Base-by-base conservation (phyloP, 2,113 vertebrate genomes). In the Engystomops pustulosus region DNA sequence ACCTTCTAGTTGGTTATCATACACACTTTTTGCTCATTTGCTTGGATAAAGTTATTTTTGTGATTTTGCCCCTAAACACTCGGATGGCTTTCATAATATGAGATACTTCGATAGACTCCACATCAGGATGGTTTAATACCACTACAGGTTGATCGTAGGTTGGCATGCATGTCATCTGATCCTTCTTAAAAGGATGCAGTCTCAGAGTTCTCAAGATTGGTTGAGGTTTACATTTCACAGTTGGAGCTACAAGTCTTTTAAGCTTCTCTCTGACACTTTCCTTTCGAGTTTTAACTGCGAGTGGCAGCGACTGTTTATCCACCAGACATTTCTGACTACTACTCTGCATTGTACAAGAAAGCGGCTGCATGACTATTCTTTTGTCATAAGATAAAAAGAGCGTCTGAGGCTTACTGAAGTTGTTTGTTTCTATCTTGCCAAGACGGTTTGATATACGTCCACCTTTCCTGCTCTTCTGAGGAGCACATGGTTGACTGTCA, bases 61-160 rank as follows among this genome's bases (percentile, higher is more conserved):
- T 81, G n/a, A 95, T 91, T 10, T 92, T 93, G 88, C 92, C 91
- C 86, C 91, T 92, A 83, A 93, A 94, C 80, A 92, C 93, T 75
- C 92, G 92, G 62, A 94, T 93, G 6, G 93, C 89, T 87, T 93
- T 94, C 93, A 95, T 94, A 12, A 95, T 91, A 1, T 93, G 93
- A 86, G 91, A 91, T 85, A 92, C 90, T 86, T 95, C 94, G 1
- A 89, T 87, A 0, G 94, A 91, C 84, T 95, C 94, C 2, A 94
- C 90, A 0, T 95, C 94, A 6, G 97, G 97, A 62, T 99, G 98
- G 88, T 99, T 99, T 44, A 99, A 88, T 65, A 99, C 96, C 11
- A 99, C 96, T 83, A 99, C 96, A 0, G 98, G 97, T 89, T 99
- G 98, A 89, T 97, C 95, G 36, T 93, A 94, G 17, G 94, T 91